Evolutionary conservation across 2,113 vertebrate genomes (phyloP).

Genomic region (Apodemus speciosus): DNA sequence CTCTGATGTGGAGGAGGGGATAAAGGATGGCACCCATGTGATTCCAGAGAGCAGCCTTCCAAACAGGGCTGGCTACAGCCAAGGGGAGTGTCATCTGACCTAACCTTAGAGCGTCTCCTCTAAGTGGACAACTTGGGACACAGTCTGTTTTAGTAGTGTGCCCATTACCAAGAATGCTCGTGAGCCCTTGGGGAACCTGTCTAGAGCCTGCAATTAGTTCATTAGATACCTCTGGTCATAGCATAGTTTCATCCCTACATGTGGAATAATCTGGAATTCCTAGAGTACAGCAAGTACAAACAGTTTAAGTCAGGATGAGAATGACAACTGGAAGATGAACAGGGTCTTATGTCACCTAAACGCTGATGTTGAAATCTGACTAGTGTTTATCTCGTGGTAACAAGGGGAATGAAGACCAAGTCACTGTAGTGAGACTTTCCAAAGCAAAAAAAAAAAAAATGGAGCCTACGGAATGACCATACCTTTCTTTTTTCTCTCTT

Average conservation of each 20-base stretch:
- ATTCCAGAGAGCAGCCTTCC: background rate
- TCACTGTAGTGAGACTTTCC: background rate
- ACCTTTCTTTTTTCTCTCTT: background rate
- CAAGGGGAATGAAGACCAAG: background rate
- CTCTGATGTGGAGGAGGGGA: no score
- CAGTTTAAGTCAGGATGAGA: background rate
- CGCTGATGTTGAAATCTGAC: background rate
- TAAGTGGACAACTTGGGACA: background rate
- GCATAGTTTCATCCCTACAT: background rate
- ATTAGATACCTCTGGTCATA: background rate
- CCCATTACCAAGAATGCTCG: background rate
- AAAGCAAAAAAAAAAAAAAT: slow-evolving; percentile 18
- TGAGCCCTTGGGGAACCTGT: background rate
- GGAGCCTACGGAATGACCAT: background rate
- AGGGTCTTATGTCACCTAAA: background rate
- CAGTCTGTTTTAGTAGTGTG: background rate
- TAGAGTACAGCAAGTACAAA: background rate
- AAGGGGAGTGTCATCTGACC: background rate
- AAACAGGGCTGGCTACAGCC: no score
- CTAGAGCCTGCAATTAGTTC: background rate
- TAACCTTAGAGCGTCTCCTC: background rate
- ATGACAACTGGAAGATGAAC: background rate
- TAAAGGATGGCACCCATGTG: background rate
- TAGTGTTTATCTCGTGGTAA: background rate
- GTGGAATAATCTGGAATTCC: slow-evolving; percentile 8